Evolutionary conservation across 2,113 vertebrate species (phyloP).

Genomic region (Phalacrocorax pelagicus): DNA sequence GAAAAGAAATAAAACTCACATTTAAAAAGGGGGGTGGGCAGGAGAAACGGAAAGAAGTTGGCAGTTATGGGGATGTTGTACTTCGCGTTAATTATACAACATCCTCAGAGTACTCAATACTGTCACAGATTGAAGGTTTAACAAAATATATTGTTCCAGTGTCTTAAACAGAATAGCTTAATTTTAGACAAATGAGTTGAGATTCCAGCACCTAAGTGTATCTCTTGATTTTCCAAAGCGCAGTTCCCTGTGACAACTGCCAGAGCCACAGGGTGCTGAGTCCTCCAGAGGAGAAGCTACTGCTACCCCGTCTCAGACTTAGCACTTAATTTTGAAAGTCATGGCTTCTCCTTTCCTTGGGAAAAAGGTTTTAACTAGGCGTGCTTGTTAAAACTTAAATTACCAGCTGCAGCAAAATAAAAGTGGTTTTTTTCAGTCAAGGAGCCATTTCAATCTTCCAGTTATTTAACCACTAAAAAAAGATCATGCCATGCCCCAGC

Average conservation of each 20-base stretch:
- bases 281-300: neutral
- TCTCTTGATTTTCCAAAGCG: neutral
- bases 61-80: neutral
- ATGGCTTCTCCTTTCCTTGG: neutral
- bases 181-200: constrained; percentile 27
- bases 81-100: neutral
- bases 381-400: constrained; percentile 57
- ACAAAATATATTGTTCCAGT: neutral
- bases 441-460: constrained; percentile 50
- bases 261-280: neutral
- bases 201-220: neutral
- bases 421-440: constrained; percentile 5
- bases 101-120: neutral
- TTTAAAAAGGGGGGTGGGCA: neutral
- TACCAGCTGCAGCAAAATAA: constrained; percentile 52
- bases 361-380: constrained; percentile 13
- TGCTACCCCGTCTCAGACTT: neutral
- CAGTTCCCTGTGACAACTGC: neutral
- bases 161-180: constrained; percentile 22
- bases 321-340: constrained; percentile 1
- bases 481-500: constrained; percentile 40
- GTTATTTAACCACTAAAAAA: constrained; percentile 63
- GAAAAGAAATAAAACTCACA: neutral
- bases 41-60: neutral
- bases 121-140: neutral